Evolutionary conservation across 2,797 vertebrate species (phyloP).

Genomic region (Remorina albescens): DNA sequence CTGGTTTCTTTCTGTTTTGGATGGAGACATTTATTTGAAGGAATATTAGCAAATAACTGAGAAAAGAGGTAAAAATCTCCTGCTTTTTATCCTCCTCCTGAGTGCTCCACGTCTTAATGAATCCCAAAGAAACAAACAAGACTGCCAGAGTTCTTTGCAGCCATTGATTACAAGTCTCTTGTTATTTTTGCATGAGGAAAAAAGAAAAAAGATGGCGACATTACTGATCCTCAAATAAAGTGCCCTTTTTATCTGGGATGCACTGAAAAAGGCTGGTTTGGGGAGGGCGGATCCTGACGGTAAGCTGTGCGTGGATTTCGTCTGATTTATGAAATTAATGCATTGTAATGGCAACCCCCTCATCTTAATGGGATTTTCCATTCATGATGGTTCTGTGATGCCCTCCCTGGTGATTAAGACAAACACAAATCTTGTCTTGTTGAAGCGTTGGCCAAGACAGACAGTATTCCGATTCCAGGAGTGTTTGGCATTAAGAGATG

Average conservation of each 20-base stretch:
- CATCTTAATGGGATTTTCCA: conserved; percentile 48
- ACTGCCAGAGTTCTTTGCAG: conserved; percentile 34
- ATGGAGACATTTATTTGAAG: conserved; percentile 6
- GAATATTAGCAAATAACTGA: conserved; percentile 25
- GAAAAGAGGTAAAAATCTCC: conserved; percentile 35
- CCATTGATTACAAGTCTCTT: conserved; percentile 44
- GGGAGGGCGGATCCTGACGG: conserved; percentile 33
- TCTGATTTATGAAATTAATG: conserved; percentile 51
- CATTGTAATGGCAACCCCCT: conserved; percentile 29
- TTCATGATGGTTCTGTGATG: conserved; percentile 46
- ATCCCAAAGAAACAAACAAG: conserved; percentile 53
- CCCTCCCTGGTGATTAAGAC: conserved; percentile 47
- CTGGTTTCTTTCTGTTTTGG: conserved; percentile 16
- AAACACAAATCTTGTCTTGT: conserved; percentile 31
- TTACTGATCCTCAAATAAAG: conserved; percentile 35
- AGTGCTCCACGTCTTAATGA: conserved; percentile 46
- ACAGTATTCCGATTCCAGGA: conserved; percentile 20
- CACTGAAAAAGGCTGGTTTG: conserved; percentile 8
- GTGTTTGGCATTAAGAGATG: conserved; percentile 27
- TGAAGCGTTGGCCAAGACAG: conserved; percentile 11
- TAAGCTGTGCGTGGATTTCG: conserved; percentile 27
- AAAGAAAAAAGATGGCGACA: conserved; percentile 13
- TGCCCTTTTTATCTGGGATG: conserved; percentile 29
- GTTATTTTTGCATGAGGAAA: conserved; percentile 21
- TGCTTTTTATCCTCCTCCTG: conserved; percentile 33